Base-by-base conservation (phyloP, 2,797 vertebrate genomes). In the Platalea minor region DNA sequence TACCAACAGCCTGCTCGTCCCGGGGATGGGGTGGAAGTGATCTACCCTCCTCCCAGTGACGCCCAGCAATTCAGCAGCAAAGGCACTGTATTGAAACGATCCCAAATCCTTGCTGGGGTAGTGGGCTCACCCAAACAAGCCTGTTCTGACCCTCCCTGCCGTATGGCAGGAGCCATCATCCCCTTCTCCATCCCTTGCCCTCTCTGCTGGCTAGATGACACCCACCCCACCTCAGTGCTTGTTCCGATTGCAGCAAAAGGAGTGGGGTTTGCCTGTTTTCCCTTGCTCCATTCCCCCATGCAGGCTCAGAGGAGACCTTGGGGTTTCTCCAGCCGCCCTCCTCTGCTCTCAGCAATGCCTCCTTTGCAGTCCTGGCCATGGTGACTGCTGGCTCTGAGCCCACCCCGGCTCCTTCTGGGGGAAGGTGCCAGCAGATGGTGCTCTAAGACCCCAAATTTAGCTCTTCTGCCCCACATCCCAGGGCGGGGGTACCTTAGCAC, bases 351-450 rank as follows among this genome's bases (percentile, higher is more conserved):
- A 61, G 46, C 57, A 56, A 31, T 31, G 17, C 28, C 57, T 39
- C 11, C 45, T 65, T 20, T 2, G 3, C 56, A 20, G 41, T 41
- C 31, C 37, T 50, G 57, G 13, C 21, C 65, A 4, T 12, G 45
- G 17, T 39, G 20, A 86, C 39, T 14, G 17, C 45, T 60, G 64
- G 29, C 39, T 37, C n/a, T 0, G 0, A 79, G 45, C 23, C 81
- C 7, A 7, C n/a, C 20, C 7, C 8, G 9, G 31, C 29, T 53
- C 28, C 26, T 56, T 43, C 46, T 37, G 5, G 56, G 46, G 6
- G 23, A 82, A 90, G 15, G 5, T 95, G 56, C 96, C 96, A 97
- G 88, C 88, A 97, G 96, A 59, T 95, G 96, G 96, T 95, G 96
- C 96, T 96, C 78, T 92, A 95, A 75, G 89, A 93, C 69, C 31